Evolutionary conservation across 2,797 vertebrate species (phyloP), one percentile per base, ranked within the genome.

Genomic region (Ptychobarbus kaznakovi): DNA sequence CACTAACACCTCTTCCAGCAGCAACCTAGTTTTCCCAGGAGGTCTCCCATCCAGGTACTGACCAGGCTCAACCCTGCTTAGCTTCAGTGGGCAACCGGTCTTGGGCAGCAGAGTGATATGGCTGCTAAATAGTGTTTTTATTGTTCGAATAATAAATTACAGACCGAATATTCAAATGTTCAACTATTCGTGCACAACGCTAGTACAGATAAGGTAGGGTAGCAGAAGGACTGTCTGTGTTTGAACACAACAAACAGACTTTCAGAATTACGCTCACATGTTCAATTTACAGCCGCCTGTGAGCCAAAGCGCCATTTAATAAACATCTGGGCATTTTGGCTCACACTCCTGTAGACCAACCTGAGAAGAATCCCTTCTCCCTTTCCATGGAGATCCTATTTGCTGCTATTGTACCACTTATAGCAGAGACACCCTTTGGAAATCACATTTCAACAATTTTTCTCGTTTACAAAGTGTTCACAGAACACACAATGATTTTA

Each of bases 271-370:
- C 7, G 85, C 88, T 91, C 89, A 83, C 88, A 88, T 94, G 93
- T 94, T 94, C 91, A 91, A 91, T 94, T 93, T 94, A 89, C 85
- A 88, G 89, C 51, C 15, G n/a, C 83, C 78, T 20, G 84, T 85
- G 89, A 90, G 91, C 91, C 93, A 94, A 91, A 80, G 38, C 89
- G 40, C 91, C 89, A 92, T 92, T 93, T 92, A 94, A 93, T 89
- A 91, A 93, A 92, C 93, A 95, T 93, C 93, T 95, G 94, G 91
- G 87, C 63, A 86, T 86, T 92, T 92, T 94, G 95, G 93, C 93
- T 92, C 86, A 6, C 66, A 87, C 63, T 82, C 56, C 87, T 63
- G 32, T 82, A 83, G 51, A 79, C 70, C 13, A 81, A 81, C 82
- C 20, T 3, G 83, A 92, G 85, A 87, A 81, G 86, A 90, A 80